These are phyloP conservation scores for Listrodromus nycthemerus DNA, from an alignment of 2,888 invertebrate genomes.

Conservation along the genomic window DNA sequence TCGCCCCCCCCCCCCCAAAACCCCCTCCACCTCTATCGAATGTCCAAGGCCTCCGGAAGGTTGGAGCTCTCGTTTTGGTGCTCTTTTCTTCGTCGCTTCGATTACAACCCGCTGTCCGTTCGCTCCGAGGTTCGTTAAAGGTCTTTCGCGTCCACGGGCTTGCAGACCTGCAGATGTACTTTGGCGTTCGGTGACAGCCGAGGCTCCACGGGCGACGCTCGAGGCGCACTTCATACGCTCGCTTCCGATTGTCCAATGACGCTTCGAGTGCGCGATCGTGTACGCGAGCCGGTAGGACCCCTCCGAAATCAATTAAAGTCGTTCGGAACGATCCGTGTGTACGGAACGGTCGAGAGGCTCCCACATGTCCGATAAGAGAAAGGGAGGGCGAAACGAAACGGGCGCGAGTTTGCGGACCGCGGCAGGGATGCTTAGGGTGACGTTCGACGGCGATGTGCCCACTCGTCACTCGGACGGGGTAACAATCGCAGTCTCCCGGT, in stretches of 20 bases:
- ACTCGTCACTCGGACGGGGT: constrained; percentile 51
- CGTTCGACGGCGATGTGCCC: constrained; percentile 47
- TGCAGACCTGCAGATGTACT: constrained; percentile 50
- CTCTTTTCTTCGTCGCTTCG: constrained; percentile 41
- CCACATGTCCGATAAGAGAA: constrained; percentile 73
- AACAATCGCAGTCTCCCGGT: constrained; percentile 57
- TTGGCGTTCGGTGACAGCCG: too few species aligned
- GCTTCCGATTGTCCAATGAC: constrained; percentile 28
- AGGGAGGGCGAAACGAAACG: constrained; percentile 36
- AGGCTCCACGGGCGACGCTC: neutral
- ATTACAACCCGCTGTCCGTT: constrained; percentile 42
- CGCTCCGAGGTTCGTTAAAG: neutral
- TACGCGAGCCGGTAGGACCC: constrained; percentile 54
- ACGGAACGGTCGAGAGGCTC: constrained; percentile 74
- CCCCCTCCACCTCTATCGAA: neutral
- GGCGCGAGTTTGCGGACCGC: constrained; percentile 36
- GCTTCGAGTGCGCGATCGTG: constrained; percentile 28
- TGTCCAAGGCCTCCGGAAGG: constrained; percentile 16
- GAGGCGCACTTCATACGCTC: neutral
- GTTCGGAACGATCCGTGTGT: constrained; percentile 75
- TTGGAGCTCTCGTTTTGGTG: constrained; percentile 9
- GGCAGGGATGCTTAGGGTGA: constrained; percentile 51
- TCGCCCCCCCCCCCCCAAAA: too few species aligned
- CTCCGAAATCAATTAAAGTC: constrained; percentile 75
- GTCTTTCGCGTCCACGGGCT: constrained; percentile 39